Base-by-base conservation (phyloP, 2,113 vertebrate genomes). In the Eubucco bourcierii region DNA sequence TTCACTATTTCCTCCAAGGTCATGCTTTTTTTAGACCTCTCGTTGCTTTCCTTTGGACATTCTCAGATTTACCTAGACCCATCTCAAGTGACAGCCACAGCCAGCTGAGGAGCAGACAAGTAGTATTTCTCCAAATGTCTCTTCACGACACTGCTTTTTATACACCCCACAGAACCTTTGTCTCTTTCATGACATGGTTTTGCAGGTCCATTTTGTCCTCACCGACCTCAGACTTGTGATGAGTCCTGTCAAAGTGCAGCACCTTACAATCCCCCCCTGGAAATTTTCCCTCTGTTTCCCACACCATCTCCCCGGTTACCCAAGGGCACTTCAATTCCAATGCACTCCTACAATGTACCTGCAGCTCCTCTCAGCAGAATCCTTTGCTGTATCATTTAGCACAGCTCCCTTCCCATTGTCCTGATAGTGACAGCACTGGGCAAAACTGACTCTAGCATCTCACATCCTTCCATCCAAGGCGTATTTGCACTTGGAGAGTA, bases 1-100 rank as follows among this genome's bases (percentile, higher is more conserved):
- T 80, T 68, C 82, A 56, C 58, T 75, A 37, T 93, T 95, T 94
- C 90, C 92, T 95, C 68, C 65, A 90, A 80, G 92, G 85, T 95
- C 93, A 88, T 60, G 68, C 47, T 78, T 41, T 41, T 91, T 88
- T 95, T 50, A 93, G 93, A 93, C 88, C 65, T 91, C 65, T 84
- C 75, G 25, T 74, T 95, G 15, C 61, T 94, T 95, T 95, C 60
- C 70, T 80, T 93, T 75, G 61, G 92, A 83, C 58, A 58, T 74
- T 80, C 61, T 90, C 76, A 80, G 75, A 80, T 85, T 87, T 94
- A 72, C 85, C 82, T 59, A 31, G 15, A 39, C 27, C 29, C 0
- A 0, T 47, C 93, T 95, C 60, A 67, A 71, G 87, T 93, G 88
- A 67, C 84, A 77, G 58, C 60, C 2, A 1, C 24, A 29, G 41